Conservation (phyloP, 2,888 invertebrate species). For the Scaptomyza caliginosa region DNA sequence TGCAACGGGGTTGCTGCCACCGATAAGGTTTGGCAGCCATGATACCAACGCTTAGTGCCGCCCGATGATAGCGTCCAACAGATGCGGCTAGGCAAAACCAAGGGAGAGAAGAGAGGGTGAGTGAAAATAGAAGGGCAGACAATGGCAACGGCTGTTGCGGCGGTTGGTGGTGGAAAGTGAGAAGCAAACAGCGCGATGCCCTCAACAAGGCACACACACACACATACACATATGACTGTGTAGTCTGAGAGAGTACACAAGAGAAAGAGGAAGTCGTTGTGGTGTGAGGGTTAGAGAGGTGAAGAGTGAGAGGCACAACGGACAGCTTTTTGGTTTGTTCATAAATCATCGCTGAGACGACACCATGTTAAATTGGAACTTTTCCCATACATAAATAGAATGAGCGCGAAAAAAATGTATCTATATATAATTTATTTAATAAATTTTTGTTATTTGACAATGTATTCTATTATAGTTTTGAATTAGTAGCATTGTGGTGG, state of each 20-base stretch:
- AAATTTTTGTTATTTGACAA: constrained; percentile 5
- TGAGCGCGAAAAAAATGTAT: constrained; percentile 36
- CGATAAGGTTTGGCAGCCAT: constrained; percentile 70
- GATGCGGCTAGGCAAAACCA: constrained; percentile 29
- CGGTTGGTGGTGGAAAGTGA: constrained; percentile 64
- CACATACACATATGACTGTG: constrained; percentile 29
- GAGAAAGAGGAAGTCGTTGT: not conserved
- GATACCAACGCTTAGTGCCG: constrained; percentile 62
- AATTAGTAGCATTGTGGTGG: constrained; percentile 5
- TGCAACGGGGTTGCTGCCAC: constrained; percentile 45
- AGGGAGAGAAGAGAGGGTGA: not conserved
- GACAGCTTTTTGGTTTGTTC: constrained; percentile 64
- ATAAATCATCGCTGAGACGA: constrained; percentile 80
- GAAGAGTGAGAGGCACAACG: constrained; percentile 32
- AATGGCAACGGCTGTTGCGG: constrained; percentile 46
- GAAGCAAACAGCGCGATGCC: constrained; percentile 56
- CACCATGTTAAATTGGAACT: constrained; percentile 81
- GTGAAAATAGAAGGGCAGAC: constrained; percentile 48
- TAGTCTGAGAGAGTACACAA: constrained; percentile 7
- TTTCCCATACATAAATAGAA: constrained; percentile 79
- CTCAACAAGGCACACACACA: constrained; percentile 44
- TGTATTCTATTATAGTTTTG: constrained; percentile 6
- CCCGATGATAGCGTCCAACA: constrained; percentile 58
- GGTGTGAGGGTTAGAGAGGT: not conserved
- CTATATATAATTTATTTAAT: not conserved